Conservation (phyloP, 2,113 vertebrate genomes). For the Chrysochloris asiatica region DNA sequence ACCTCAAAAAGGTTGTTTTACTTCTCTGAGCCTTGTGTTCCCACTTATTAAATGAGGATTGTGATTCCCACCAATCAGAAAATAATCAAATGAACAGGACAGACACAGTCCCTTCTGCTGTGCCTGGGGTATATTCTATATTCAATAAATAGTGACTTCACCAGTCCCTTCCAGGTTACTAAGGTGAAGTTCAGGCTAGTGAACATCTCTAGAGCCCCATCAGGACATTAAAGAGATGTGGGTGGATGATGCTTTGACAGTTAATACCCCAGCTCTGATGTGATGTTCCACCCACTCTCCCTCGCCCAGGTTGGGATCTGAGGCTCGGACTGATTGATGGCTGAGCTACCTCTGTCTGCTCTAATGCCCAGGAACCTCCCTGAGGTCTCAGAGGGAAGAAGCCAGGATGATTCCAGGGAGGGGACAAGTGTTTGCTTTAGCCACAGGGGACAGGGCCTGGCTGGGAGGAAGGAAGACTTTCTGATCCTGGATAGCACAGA, state of each 20-base stretch:
- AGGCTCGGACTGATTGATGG: background rate
- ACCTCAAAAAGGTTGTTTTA: background rate
- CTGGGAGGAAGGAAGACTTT: background rate
- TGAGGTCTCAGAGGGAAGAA: background rate
- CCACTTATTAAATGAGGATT: background rate
- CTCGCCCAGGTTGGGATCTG: background rate
- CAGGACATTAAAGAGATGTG: background rate
- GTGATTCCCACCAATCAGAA: background rate
- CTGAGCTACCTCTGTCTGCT: no score
- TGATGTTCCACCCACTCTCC: no score
- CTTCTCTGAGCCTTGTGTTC: background rate
- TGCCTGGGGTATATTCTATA: background rate
- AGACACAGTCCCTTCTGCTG: background rate
- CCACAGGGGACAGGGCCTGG: background rate
- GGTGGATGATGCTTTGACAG: background rate
- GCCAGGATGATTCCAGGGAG: background rate
- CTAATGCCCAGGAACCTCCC: rapidly evolving
- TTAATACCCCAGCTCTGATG: background rate
- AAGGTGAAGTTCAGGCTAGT: background rate
- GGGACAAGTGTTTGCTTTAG: background rate
- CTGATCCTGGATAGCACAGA: background rate
- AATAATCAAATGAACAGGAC: no score
- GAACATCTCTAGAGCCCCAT: background rate
- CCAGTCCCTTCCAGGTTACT: background rate
- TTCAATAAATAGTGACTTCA: background rate